phyloP scores from a whole-genome alignment of 1,140 invertebrate species.

The Ostrea edulis region DNA sequence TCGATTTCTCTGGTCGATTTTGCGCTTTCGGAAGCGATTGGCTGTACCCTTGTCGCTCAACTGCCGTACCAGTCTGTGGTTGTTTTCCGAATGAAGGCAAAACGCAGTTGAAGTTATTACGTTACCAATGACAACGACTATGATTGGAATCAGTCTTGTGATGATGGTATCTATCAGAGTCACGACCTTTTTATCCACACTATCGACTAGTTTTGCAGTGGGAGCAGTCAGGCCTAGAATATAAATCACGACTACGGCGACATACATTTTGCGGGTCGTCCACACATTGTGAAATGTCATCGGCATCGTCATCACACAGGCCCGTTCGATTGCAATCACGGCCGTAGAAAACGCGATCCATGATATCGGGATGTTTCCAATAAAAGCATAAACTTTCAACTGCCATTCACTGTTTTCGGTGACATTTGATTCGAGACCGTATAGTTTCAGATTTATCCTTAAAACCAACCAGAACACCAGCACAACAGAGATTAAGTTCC shows the following conservation, averaged over 20 bases:
- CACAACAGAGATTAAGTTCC: neutral
- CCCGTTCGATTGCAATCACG: neutral
- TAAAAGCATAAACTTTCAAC: neutral
- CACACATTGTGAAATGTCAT: neutral
- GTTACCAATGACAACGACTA: neutral
- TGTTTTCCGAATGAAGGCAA: neutral
- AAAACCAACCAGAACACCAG: neutral
- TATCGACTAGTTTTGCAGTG: neutral
- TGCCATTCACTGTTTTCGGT: neutral
- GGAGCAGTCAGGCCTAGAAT: neutral
- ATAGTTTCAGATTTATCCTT: neutral
- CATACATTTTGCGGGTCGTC: neutral
- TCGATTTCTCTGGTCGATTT: neutral
- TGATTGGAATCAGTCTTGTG: neutral
- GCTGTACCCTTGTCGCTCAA: neutral
- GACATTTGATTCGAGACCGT: neutral
- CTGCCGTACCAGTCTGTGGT: neutral
- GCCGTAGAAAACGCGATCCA: neutral
- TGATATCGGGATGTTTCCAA: neutral
- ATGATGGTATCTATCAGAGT: neutral
- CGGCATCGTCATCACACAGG: neutral
- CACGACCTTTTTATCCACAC: neutral
- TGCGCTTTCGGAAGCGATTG: neutral
- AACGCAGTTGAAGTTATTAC: neutral
- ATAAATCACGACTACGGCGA: neutral